Evolutionary conservation across 2,797 vertebrate genomes (phyloP).

Genomic region (Xenentodon cancila): DNA sequence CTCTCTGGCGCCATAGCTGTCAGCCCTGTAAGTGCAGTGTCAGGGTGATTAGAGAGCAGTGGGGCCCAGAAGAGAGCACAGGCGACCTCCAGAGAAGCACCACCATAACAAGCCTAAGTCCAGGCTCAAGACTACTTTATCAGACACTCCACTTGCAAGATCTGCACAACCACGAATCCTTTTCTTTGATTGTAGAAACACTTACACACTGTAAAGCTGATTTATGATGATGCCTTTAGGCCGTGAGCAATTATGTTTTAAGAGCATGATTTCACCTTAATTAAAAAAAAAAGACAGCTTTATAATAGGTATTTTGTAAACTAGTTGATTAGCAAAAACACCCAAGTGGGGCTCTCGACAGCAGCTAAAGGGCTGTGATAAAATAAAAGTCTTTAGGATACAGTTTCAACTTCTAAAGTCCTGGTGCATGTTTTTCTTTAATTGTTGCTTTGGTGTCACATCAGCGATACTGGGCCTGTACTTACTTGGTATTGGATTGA

Average conservation of each 20-base stretch:
- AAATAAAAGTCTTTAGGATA: no score
- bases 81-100: constrained; percentile 65
- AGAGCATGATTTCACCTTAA: constrained; percentile 24
- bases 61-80: constrained; percentile 62
- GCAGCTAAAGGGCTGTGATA: no score
- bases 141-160: constrained; percentile 50
- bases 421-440: no score
- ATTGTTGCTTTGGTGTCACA: no score
- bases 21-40: constrained; percentile 73
- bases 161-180: constrained; percentile 48
- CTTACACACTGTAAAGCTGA: constrained; percentile 27
- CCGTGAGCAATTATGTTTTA: constrained; percentile 36
- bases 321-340: no score
- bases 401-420: no score
- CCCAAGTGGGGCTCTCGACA: no score
- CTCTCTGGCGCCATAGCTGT: constrained; percentile 70
- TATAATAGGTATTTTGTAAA: background rate
- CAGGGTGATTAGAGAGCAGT: constrained; percentile 77
- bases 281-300: constrained; percentile 31
- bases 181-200: constrained; percentile 32
- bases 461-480: no score
- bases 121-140: constrained; percentile 66
- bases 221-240: constrained; percentile 43
- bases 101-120: constrained; percentile 59
- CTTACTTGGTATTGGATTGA: no score